Percentiles rank a stretch among this genome's conserved stretches.
These are phyloP conservation scores for Brachynemurus nebulosus DNA, from an alignment of 2,888 invertebrate species.

Conservation along the genomic window DNA sequence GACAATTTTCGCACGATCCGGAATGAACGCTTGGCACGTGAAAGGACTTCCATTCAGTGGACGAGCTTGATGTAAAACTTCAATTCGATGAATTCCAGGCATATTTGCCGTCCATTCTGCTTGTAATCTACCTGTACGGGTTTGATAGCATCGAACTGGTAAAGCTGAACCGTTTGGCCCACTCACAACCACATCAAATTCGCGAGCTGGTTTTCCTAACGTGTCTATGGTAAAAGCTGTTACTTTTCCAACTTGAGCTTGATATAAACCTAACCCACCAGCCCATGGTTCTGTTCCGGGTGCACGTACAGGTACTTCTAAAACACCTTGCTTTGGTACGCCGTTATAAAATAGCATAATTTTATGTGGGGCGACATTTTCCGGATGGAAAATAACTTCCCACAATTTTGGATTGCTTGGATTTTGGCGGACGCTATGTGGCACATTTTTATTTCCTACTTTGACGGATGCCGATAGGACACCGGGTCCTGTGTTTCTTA, in stretches of 20 bases:
- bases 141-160: constrained; percentile 72
- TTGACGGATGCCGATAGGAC: constrained; percentile 66
- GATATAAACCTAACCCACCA: constrained; percentile 71
- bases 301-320: constrained; percentile 43
- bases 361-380: constrained; percentile 73
- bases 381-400: constrained; percentile 79
- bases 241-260: constrained; percentile 66
- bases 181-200: constrained; percentile 79
- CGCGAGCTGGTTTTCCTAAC: constrained; percentile 66
- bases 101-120: constrained; percentile 85
- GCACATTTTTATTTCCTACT: constrained; percentile 68
- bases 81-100: constrained; percentile 52
- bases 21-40: constrained; percentile 83
- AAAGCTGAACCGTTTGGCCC: constrained; percentile 31
- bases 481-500: constrained; percentile 47
- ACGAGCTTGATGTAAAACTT: constrained; percentile 80
- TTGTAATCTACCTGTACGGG: constrained; percentile 86
- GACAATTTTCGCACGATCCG: constrained; percentile 64
- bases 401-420: constrained; percentile 56
- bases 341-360: constrained; percentile 67
- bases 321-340: constrained; percentile 48
- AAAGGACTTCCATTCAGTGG: constrained; percentile 88
- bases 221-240: constrained; percentile 84
- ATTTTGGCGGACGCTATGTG: constrained; percentile 63
- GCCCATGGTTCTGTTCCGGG: constrained; percentile 38